Conservation (phyloP, 2,888 invertebrate species). For the Eupithecia centaureata region DNA sequence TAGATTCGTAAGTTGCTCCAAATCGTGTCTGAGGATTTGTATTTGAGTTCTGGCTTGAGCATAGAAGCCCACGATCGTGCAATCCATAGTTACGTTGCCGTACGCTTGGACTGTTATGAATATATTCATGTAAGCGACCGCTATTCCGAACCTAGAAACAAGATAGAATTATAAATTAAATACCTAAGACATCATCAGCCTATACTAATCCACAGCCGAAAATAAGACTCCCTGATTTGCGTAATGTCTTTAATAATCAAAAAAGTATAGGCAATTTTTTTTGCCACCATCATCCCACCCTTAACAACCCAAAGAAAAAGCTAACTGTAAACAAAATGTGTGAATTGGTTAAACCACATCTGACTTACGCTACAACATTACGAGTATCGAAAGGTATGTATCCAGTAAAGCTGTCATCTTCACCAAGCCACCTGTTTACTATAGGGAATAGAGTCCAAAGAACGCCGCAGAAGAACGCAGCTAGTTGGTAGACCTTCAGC, state of each 20-base stretch:
- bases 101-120: slow-evolving; percentile 64
- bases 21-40: slow-evolving; percentile 62
- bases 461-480: slow-evolving; percentile 51
- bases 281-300: neutral
- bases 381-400: slow-evolving; percentile 69
- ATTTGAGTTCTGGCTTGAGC: slow-evolving; percentile 68
- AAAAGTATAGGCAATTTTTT: too few species aligned
- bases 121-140: slow-evolving; percentile 58
- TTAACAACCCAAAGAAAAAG: neutral
- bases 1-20: slow-evolving; percentile 58
- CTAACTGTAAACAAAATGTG: neutral
- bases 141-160: slow-evolving; percentile 63
- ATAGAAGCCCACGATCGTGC: slow-evolving; percentile 69
- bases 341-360: neutral
- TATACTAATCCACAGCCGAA: neutral
- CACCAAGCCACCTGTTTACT: slow-evolving; percentile 58
- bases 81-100: slow-evolving; percentile 71
- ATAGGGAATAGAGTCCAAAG: slow-evolving; percentile 63
- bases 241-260: too few species aligned
- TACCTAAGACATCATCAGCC: neutral
- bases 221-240: neutral
- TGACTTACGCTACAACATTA: slow-evolving; percentile 56
- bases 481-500: slow-evolving; percentile 55
- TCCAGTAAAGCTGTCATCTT: slow-evolving; percentile 61
- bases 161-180: neutral